Evolutionary conservation across 2,113 vertebrate species (phyloP).

Genomic region (Otolemur garnettii): DNA sequence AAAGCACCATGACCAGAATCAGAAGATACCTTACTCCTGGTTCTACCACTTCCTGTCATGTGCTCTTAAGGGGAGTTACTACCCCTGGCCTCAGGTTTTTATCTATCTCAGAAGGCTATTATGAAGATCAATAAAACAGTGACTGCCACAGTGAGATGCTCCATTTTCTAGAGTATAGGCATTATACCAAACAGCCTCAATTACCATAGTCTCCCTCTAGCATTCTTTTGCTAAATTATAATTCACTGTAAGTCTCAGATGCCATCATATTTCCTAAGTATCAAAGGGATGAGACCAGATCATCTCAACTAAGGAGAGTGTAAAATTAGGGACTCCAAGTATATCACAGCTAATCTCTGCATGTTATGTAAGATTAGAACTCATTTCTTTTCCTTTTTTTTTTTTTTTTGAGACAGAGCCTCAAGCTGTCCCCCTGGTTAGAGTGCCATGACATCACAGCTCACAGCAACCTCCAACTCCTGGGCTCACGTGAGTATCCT

Average conservation of each 20-base stretch:
- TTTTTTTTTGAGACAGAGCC: too few species aligned
- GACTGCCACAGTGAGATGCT: neutral
- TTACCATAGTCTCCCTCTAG: neutral
- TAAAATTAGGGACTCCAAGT: neutral
- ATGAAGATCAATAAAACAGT: neutral
- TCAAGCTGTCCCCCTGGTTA: too few species aligned
- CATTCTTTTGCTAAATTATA: neutral
- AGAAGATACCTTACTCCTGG: neutral
- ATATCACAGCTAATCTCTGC: neutral
- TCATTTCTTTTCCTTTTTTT: neutral
- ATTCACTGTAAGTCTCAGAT: neutral
- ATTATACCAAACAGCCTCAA: constrained; percentile 15
- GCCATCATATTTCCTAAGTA: neutral
- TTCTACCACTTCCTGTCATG: neutral
- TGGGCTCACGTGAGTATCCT: too few species aligned
- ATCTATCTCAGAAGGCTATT: neutral
- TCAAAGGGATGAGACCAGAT: neutral
- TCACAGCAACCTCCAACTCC: too few species aligned
- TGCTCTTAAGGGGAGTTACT: neutral
- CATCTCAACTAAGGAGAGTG: neutral
- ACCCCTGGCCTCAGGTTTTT: neutral
- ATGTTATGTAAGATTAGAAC: neutral
- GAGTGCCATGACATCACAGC: too few species aligned
- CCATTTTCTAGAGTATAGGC: neutral
- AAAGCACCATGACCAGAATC: neutral